These are phyloP conservation scores for Hydrotaea cyrtoneurina DNA, from an alignment of 2,888 invertebrate species.

Conservation along the genomic window DNA sequence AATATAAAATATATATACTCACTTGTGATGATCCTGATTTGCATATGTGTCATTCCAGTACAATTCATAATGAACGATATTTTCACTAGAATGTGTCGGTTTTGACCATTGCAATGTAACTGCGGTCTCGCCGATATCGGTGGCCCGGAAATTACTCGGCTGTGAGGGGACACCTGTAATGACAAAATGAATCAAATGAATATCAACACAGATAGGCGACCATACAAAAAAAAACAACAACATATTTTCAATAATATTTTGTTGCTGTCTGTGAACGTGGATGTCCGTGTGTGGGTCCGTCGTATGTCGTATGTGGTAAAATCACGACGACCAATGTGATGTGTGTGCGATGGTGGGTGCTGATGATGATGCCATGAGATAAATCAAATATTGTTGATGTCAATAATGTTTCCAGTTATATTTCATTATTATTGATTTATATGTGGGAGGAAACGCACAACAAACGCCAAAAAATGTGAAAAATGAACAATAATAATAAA, in stretches of 20 bases:
- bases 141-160: conserved; percentile 93
- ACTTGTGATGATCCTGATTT: conserved; percentile 92
- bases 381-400: conserved; percentile 35
- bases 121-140: conserved; percentile 93
- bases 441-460: neutral
- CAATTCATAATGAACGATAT: conserved; percentile 96
- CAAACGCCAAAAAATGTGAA: conserved; percentile 3
- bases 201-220: neutral
- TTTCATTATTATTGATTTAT: conserved; percentile 42
- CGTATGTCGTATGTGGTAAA: conserved; percentile 45
- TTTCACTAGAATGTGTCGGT: conserved; percentile 95
- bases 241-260: conserved; percentile 20
- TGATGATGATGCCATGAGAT: conserved; percentile 1
- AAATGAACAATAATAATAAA: conserved; percentile 22
- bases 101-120: conserved; percentile 96
- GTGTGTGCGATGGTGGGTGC: conserved; percentile 50
- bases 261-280: neutral
- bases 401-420: conserved; percentile 38
- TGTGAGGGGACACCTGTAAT: conserved; percentile 95
- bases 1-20: conserved; percentile 76
- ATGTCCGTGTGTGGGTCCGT: too few relatives aligned
- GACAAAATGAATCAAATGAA: conserved; percentile 3
- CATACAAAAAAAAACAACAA: neutral
- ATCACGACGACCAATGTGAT: conserved; percentile 23
- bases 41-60: conserved; percentile 99